Percentiles rank a stretch among this genome's conserved stretches.
Evolutionary conservation across 1,140 invertebrate genomes (phyloP).

Genomic region (Micrasema longulum): DNA sequence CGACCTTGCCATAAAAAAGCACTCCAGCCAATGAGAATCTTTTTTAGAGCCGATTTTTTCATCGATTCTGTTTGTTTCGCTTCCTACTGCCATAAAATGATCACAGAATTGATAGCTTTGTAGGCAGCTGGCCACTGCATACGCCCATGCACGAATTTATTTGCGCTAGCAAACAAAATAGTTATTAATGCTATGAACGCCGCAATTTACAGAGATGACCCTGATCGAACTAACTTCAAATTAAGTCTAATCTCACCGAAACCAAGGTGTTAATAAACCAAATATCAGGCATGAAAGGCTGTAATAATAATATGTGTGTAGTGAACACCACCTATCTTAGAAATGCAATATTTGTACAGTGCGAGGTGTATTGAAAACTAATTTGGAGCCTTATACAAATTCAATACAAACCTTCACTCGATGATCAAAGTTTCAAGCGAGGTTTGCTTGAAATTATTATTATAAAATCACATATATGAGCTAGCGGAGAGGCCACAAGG

Average conservation of each 20-base stretch:
- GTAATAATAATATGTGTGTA: not conserved
- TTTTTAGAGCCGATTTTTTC: slow-evolving; percentile 14
- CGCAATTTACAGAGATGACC: slow-evolving; percentile 1
- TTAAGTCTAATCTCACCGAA: too few species aligned
- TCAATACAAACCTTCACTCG: too few species aligned
- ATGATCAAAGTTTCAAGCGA: too few species aligned
- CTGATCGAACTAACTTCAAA: too few species aligned
- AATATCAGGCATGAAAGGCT: slow-evolving; percentile 14
- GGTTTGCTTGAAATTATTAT: too few species aligned
- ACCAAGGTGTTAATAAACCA: too few species aligned
- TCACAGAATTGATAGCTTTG: slow-evolving; percentile 26
- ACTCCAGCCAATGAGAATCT: slow-evolving; percentile 7
- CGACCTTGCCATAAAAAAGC: slow-evolving; percentile 35
- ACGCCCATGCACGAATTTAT: slow-evolving; percentile 35
- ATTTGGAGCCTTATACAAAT: too few species aligned
- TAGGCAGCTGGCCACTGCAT: slow-evolving; percentile 12
- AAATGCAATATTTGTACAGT: too few species aligned
- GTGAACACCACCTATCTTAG: too few species aligned
- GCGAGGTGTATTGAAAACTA: too few species aligned
- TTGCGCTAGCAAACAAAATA: slow-evolving; percentile 12
- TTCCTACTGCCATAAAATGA: slow-evolving; percentile 24
- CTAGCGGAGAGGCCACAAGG: too few species aligned
- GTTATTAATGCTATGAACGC: slow-evolving; percentile 13
- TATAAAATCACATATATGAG: too few species aligned
- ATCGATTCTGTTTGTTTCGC: not conserved